Conservation (phyloP, 2,113 vertebrate species). For the Corydoras maculifer region DNA sequence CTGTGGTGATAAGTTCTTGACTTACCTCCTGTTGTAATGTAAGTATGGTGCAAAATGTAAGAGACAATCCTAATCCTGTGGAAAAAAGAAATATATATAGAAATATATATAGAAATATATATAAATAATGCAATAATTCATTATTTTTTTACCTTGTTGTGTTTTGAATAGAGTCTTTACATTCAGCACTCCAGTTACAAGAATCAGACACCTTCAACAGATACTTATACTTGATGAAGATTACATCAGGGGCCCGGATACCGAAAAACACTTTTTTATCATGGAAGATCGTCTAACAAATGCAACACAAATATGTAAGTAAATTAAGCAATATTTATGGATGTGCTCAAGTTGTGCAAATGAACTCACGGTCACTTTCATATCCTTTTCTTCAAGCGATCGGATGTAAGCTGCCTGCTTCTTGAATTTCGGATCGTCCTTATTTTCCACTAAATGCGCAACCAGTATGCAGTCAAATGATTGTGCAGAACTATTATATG, state of each 20-base stretch:
- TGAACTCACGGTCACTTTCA: conserved; percentile 68
- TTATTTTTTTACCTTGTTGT: conserved; percentile 58
- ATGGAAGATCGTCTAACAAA: conserved; percentile 58
- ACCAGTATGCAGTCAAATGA: conserved; percentile 79
- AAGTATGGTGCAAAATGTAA: neutral
- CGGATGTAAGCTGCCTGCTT: conserved; percentile 70
- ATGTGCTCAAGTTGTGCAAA: neutral
- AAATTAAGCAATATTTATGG: too few species aligned
- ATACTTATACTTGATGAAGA: conserved; percentile 69
- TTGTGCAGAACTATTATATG: neutral
- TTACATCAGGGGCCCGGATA: conserved; percentile 59
- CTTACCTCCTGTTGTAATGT: neutral
- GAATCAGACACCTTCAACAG: conserved; percentile 68
- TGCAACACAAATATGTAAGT: neutral
- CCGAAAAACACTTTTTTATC: conserved; percentile 71
- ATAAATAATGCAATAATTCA: too few species aligned
- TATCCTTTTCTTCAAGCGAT: conserved; percentile 64
- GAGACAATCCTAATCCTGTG: neutral
- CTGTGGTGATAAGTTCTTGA: neutral
- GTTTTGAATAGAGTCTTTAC: neutral
- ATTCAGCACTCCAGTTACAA: conserved; percentile 55
- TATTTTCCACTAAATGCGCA: conserved; percentile 42
- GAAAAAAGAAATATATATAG: neutral
- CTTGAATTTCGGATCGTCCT: conserved; percentile 24
- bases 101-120: too few species aligned